Conservation (phyloP, 2,888 invertebrate genomes). For the Agriotes lineatus region DNA sequence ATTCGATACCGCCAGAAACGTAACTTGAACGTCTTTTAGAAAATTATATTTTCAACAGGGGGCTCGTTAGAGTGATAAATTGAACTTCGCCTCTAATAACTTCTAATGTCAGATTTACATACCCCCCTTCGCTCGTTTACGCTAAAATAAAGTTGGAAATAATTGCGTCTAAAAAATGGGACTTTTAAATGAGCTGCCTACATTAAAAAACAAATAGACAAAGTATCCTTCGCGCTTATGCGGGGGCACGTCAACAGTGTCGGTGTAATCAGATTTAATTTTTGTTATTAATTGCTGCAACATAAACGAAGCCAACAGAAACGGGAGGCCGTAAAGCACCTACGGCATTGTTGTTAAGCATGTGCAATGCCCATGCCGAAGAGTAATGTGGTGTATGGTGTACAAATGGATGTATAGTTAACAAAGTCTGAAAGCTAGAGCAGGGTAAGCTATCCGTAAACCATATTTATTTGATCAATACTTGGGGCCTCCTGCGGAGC, state of each 20-base stretch:
- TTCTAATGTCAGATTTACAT: conserved; percentile 24
- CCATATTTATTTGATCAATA: conserved; percentile 66
- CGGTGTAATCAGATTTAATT: conserved; percentile 5
- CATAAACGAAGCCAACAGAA: not conserved
- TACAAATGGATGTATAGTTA: conserved; percentile 24
- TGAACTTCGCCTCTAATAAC: conserved; percentile 15
- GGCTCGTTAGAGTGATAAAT: conserved; percentile 21
- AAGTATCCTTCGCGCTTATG: not conserved
- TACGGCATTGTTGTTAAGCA: not conserved
- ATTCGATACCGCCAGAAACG: conserved; percentile 4
- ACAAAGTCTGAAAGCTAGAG: conserved; percentile 52
- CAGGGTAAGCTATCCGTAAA: conserved; percentile 54
- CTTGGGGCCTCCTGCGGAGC: conserved; percentile 63
- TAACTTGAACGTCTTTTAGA: conserved; percentile 16
- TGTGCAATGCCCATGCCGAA: not conserved
- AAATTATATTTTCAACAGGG: conserved; percentile 18
- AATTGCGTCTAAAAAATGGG: not conserved
- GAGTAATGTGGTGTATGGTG: not conserved
- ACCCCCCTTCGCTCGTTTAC: conserved; percentile 18
- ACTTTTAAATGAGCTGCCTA: not conserved
- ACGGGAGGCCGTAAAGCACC: not conserved
- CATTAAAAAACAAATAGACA: not conserved
- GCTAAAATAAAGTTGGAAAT: conserved; percentile 8
- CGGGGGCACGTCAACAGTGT: not conserved
- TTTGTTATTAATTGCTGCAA: not conserved